Conservation (phyloP, 2,797 vertebrate genomes). For the Agapornis canus region DNA sequence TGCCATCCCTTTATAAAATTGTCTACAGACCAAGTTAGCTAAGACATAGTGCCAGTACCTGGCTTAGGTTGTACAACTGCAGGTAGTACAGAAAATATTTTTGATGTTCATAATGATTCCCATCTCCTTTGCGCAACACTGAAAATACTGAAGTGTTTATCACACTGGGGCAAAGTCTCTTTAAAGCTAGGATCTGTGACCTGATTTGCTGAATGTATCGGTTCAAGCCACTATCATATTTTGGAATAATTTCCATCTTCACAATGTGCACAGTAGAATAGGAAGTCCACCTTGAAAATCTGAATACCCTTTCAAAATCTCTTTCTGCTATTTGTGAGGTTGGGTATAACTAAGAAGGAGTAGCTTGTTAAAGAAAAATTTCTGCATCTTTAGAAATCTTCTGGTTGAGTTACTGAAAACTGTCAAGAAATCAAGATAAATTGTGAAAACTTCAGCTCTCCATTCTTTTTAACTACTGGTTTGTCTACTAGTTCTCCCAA, state of each 20-base stretch:
- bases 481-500: neutral
- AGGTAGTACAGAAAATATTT: slow-evolving; percentile 30
- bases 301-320: neutral
- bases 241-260: slow-evolving; percentile 1
- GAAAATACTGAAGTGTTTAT: slow-evolving; percentile 47
- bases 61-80: neutral
- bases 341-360: neutral
- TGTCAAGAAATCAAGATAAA: neutral
- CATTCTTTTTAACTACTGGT: neutral
- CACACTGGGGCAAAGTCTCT: neutral
- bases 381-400: neutral
- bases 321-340: neutral
- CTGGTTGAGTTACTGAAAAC: neutral
- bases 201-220: slow-evolving; percentile 28
- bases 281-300: neutral
- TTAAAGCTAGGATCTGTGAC: slow-evolving; percentile 34
- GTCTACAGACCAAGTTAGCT: neutral
- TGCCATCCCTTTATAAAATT: neutral
- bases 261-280: neutral
- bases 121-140: slow-evolving; percentile 21
- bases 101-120: slow-evolving; percentile 13
- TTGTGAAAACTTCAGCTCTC: neutral
- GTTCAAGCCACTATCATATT: neutral
- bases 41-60: neutral
- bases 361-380: neutral